Evolutionary conservation across 1,140 invertebrate species (phyloP).

Genomic region (Philotrypesis tridentata): DNA sequence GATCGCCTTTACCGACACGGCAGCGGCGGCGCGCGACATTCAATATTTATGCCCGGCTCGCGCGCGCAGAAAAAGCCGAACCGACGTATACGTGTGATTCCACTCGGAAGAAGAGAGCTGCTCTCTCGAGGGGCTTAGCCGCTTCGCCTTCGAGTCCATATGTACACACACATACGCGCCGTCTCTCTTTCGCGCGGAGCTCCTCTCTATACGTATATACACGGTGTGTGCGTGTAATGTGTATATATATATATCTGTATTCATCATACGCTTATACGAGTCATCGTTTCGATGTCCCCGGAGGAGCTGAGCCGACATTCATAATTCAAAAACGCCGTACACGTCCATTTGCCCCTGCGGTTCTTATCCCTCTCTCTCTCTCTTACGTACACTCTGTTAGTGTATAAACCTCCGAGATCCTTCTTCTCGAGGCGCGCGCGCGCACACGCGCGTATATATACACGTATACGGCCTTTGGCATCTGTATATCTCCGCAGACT

Average conservation of each 20-base stretch:
- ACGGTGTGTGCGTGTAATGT: no score
- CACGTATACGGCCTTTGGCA: neutral
- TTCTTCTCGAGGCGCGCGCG: neutral
- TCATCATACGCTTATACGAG: neutral
- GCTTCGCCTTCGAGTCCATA: neutral
- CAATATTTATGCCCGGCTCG: neutral
- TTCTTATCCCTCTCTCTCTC: neutral
- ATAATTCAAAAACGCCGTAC: slow-evolving; percentile 26
- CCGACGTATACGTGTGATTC: neutral
- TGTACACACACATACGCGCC: neutral
- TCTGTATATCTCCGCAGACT: neutral
- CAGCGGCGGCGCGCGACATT: neutral
- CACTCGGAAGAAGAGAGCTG: neutral
- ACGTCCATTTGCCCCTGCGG: neutral
- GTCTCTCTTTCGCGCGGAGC: no score
- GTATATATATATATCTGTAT: neutral
- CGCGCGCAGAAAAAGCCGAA: neutral
- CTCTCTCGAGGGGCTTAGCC: slow-evolving; percentile 4
- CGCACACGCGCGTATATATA: no score
- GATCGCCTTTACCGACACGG: neutral
- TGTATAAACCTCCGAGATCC: neutral
- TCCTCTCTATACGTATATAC: no score
- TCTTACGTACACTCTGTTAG: neutral
- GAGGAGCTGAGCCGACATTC: neutral
- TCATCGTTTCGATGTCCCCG: neutral